Percentiles rank a stretch among this genome's conserved stretches.
phyloP scores from a whole-genome alignment of 2,797 vertebrate genomes.

The Syndactyla subalaris region DNA sequence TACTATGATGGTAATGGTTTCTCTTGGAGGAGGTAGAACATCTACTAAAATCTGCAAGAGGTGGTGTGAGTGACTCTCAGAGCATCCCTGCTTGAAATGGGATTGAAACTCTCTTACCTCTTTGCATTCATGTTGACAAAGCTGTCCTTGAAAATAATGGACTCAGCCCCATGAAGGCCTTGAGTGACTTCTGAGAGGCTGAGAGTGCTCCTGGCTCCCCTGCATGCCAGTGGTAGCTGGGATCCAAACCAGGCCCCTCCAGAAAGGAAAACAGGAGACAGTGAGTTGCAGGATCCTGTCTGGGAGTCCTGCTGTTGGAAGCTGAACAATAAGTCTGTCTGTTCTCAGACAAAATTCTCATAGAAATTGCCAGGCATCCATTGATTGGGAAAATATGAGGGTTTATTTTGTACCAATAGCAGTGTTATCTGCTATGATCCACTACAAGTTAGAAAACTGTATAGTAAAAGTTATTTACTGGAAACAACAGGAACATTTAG shows the following conservation, averaged over 20 bases:
- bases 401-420: neutral
- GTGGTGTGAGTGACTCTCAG: neutral
- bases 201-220: neutral
- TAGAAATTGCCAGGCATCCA: neutral
- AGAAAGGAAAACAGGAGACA: neutral
- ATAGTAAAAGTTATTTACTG: conserved; percentile 40
- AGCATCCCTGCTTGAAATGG: neutral
- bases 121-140: neutral
- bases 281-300: accelerated
- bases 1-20: neutral
- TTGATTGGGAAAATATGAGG: neutral
- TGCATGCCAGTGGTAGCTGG: neutral
- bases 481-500: conserved; percentile 4
- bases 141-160: neutral
- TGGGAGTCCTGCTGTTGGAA: neutral
- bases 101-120: neutral
- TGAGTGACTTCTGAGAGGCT: neutral
- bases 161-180: neutral
- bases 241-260: neutral
- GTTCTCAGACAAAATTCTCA: neutral
- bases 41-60: neutral
- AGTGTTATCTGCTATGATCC: conserved; percentile 3
- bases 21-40: neutral
- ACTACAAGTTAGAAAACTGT: neutral
- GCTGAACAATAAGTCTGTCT: conserved; percentile 26